These are phyloP conservation scores for Anoncus sp. DNA, from an alignment of 2,888 invertebrate genomes.

Conservation along the genomic window DNA sequence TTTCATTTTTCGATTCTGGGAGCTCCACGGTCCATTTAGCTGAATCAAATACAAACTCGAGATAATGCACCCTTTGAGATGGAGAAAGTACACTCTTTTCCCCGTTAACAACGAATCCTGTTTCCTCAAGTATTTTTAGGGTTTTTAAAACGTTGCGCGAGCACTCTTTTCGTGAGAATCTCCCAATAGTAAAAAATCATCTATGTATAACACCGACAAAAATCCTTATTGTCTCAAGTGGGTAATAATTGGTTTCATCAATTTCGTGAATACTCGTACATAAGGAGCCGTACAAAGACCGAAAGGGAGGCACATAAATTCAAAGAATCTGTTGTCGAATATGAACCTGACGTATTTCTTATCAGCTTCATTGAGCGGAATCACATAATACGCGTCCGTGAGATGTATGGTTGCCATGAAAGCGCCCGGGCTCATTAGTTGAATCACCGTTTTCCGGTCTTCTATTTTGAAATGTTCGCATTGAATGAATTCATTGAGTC, in stretches of 20 bases:
- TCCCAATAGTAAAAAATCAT: too few species aligned
- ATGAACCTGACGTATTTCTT: constrained; percentile 69
- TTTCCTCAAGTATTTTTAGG: too few species aligned
- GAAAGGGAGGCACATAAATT: too few species aligned
- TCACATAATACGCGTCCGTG: constrained; percentile 56
- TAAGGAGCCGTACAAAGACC: constrained; percentile 68
- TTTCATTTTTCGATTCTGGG: constrained; percentile 34
- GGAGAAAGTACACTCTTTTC: too few species aligned
- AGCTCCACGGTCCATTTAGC: too few species aligned
- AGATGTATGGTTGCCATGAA: constrained; percentile 59
- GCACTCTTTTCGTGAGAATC: constrained; percentile 42
- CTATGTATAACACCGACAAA: too few species aligned
- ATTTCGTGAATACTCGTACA: constrained; percentile 71
- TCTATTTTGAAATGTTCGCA: too few species aligned
- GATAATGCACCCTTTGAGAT: constrained; percentile 32
- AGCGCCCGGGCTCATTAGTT: constrained; percentile 45
- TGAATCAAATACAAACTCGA: too few species aligned
- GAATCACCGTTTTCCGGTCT: constrained; percentile 37
- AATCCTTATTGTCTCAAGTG: too few species aligned
- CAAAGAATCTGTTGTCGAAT: constrained; percentile 61
- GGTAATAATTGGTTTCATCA: constrained; percentile 63
- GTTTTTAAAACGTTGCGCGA: too few species aligned
- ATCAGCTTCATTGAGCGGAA: constrained; percentile 58
- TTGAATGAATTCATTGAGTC: constrained; percentile 51
- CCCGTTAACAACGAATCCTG: constrained; percentile 40